These are phyloP conservation scores for Matsumyia berberina DNA, from an alignment of 2,888 invertebrate species.

Conservation along the genomic window DNA sequence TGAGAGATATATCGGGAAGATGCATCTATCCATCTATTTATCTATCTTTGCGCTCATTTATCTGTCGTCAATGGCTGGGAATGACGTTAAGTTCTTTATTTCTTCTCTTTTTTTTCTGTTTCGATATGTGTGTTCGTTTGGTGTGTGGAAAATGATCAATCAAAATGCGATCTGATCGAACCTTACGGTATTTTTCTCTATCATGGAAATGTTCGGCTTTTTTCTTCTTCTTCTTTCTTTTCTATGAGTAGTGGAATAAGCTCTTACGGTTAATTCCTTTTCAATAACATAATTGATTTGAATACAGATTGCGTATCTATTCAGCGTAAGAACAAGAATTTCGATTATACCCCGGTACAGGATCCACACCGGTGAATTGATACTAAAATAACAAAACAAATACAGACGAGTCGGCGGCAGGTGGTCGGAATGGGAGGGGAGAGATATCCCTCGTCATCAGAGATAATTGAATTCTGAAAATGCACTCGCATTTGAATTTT, in stretches of 20 bases:
- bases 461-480: conserved; percentile 73
- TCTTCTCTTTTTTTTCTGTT: conserved; percentile 13
- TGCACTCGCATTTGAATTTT: conserved; percentile 59
- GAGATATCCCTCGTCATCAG: conserved; percentile 50
- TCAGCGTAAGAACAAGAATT: conserved; percentile 17
- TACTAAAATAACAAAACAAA: not conserved
- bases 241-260: conserved; percentile 29
- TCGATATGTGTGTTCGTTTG: conserved; percentile 1
- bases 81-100: conserved; percentile 57
- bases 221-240: conserved; percentile 7
- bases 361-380: conserved; percentile 28
- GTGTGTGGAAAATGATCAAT: conserved; percentile 52
- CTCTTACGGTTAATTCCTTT: conserved; percentile 64
- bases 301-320: conserved; percentile 60
- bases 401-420: too few species aligned
- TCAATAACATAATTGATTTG: conserved; percentile 44
- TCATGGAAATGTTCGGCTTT: conserved; percentile 35
- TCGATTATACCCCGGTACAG: conserved; percentile 2
- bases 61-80: conserved; percentile 41
- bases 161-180: conserved; percentile 57
- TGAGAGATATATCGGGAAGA: conserved; percentile 5
- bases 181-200: conserved; percentile 53
- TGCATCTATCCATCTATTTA: conserved; percentile 13
- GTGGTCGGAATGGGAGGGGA: not conserved
- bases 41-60: conserved; percentile 34